Evolutionary conservation across 2,888 invertebrate genomes (phyloP).

Genomic region (Patella pellucida): DNA sequence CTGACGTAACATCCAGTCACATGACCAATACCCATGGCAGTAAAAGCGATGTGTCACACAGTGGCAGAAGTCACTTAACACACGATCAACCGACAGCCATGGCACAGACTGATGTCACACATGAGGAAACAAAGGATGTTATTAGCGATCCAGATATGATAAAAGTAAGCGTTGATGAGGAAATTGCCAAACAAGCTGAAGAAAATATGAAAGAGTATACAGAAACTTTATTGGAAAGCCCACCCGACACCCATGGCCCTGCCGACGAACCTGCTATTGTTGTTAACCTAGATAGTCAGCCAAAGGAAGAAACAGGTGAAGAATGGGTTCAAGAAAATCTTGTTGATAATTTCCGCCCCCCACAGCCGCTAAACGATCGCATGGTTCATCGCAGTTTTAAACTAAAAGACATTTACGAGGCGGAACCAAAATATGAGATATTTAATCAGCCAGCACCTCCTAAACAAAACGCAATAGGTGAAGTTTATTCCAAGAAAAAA

Average conservation of each 20-base stretch:
- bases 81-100: too few species aligned
- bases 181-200: conserved; percentile 21
- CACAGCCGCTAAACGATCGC: conserved; percentile 61
- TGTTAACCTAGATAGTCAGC: not conserved
- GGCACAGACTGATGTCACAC: not conserved
- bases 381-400: conserved; percentile 57
- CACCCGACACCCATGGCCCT: not conserved
- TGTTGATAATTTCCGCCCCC: conserved; percentile 62
- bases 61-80: too few species aligned
- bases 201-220: conserved; percentile 19
- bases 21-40: too few species aligned
- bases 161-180: conserved; percentile 24
- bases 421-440: not conserved
- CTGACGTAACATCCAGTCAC: not conserved
- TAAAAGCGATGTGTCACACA: too few species aligned
- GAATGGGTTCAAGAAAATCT: conserved; percentile 44
- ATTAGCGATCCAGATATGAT: conserved; percentile 8
- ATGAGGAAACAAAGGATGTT: not conserved
- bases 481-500: not conserved
- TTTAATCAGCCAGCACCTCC: not conserved
- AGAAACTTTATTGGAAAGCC: not conserved
- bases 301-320: not conserved
- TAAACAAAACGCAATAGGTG: not conserved
- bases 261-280: not conserved
- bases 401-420: conserved; percentile 13